A percentile compares a stretch with the other conserved stretches of the same genome.
Evolutionary conservation across 2,888 invertebrate species (phyloP).

Genomic region (Sinentomon sp.): DNA sequence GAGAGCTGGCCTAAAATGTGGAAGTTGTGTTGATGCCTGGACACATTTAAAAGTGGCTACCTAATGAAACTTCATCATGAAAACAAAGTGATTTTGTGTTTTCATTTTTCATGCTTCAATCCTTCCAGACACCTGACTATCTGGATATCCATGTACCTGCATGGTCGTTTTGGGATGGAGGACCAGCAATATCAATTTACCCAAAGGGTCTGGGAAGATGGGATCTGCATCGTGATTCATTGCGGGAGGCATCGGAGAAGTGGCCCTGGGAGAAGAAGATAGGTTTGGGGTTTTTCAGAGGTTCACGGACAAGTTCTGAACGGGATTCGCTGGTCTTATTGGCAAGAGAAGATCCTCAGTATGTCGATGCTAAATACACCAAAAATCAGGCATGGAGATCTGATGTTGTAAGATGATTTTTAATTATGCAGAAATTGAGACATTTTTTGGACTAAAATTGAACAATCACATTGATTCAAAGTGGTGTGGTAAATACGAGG

Average conservation of each 20-base stretch:
- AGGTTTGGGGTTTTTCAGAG: constrained; percentile 45
- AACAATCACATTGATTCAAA: no score
- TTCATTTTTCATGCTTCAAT: constrained; percentile 2
- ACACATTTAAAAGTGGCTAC: no score
- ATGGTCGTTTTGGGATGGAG: constrained; percentile 96
- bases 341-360: constrained; percentile 36
- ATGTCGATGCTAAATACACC: constrained; percentile 79
- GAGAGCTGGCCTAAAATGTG: no score
- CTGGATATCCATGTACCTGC: constrained; percentile 62
- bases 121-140: constrained; percentile 34
- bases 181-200: constrained; percentile 78
- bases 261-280: constrained; percentile 50
- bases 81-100: no score
- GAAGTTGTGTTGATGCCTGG: no score
- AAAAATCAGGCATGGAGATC: constrained; percentile 98
- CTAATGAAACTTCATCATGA: no score
- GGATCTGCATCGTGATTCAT: constrained; percentile 49
- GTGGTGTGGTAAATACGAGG: no score
- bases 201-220: constrained; percentile 80
- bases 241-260: constrained; percentile 33
- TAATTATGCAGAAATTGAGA: no score
- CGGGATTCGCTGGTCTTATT: constrained; percentile 61
- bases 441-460: no score
- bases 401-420: constrained; percentile 34
- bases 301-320: constrained; percentile 74